Percentiles rank a stretch among this genome's conserved stretches.
Conservation (phyloP, 2,888 invertebrate species). For the Ametastegia equiseti region DNA sequence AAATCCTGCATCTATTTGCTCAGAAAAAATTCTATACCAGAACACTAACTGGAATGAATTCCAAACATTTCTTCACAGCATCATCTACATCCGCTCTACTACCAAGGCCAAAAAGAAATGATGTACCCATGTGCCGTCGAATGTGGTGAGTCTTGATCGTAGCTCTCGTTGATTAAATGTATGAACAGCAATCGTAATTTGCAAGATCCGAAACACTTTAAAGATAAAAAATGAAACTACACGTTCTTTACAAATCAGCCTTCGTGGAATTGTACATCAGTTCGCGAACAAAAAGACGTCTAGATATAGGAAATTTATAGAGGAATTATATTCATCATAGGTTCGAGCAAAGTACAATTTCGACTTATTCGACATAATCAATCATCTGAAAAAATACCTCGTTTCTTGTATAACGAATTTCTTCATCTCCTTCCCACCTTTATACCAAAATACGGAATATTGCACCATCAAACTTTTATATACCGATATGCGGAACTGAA, state of each 20-base stretch:
- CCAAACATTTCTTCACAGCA: constrained; percentile 21
- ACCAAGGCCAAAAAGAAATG: constrained; percentile 31
- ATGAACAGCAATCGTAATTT: not conserved
- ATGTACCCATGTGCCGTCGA: constrained; percentile 49
- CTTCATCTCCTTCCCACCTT: too few relatives aligned
- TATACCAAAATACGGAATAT: not conserved
- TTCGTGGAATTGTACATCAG: not conserved
- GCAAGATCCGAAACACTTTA: not conserved
- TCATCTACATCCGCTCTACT: constrained; percentile 46
- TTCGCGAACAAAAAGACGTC: too few relatives aligned
- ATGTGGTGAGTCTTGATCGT: constrained; percentile 36
- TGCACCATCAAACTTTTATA: not conserved
- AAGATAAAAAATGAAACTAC: not conserved
- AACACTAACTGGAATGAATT: not conserved
- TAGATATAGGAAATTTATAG: too few relatives aligned
- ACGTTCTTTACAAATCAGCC: not conserved
- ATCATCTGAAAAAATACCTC: too few relatives aligned
- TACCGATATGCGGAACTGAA: not conserved
- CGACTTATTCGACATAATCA: too few relatives aligned
- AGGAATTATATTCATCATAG: too few relatives aligned
- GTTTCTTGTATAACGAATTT: not conserved
- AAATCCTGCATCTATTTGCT: not conserved
- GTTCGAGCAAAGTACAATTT: too few relatives aligned
- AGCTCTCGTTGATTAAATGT: not conserved
- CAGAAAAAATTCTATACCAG: not conserved